Base-by-base conservation (phyloP, 2,797 vertebrate genomes). In the Pseudomugil tenellus region DNA sequence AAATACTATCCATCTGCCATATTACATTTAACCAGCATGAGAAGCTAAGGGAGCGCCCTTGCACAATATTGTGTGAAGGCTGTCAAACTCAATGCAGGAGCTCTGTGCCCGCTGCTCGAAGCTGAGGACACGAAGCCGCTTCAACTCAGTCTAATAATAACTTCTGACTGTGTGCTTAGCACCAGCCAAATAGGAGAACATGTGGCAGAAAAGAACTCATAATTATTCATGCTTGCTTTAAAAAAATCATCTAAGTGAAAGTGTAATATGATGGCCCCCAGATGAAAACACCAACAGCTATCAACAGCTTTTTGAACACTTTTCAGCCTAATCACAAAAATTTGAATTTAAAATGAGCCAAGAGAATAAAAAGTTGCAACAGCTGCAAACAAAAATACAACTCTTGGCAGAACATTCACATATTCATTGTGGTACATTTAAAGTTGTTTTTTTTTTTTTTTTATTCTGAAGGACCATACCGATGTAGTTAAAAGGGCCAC, bases 1-100 rank as follows among this genome's bases (percentile, higher is more conserved):
- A 91, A 91, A 91, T 89, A 86, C 87, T 83, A 88, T 92, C 89
- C 87, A 89, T 91, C 91, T 92, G 90, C 90, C 86, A 82, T 84
- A 90, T 87, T 88, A 84, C 79, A 90, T 90, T 91, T 86, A 87
- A 89, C 76, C 90, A 91, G 91, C 84, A 86, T 84, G 88, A 90
- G 87, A 91, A 91, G 86, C 86, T 80, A 85, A 89, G 87, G 85
- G 85, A 89, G 87, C 67, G 74, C 85, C 84, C 84, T 88, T 86
- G 85, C 79, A 90, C 86, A 87, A 87, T 87, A 92, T 89, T 91
- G 89, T 89, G 88, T 85, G 87, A 93, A 90, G 84, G 88, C 92
- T 92, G 92, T 93, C 92, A 91, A 92, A 90, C 79, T 91, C 84
- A 72, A 89, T 80, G 87, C 88, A 87, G 80, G 81, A 82, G 85